Base-by-base conservation (phyloP, 2,113 vertebrate genomes). In the Pycnonotus jocosus region DNA sequence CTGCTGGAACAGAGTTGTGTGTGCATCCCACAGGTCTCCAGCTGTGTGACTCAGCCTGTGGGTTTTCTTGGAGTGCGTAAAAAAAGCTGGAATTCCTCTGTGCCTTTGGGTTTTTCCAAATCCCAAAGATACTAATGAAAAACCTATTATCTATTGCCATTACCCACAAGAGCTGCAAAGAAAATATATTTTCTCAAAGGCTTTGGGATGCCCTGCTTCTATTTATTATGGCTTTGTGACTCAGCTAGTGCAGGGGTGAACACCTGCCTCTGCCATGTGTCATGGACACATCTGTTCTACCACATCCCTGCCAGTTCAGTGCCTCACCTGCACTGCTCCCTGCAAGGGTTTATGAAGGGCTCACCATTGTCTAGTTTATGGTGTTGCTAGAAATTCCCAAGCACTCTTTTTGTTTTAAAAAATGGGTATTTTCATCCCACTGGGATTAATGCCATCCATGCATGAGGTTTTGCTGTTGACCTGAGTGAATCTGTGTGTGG, bases 331-430 rank as follows among this genome's bases (percentile, higher is more conserved):
- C 24, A 3, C 64, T 24, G 35, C 19, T 87, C 16, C 54, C 12
- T 12, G 5, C 19, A 30, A 45, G 47, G 37, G 47, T 71, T 48
- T 37, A 25, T 61, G 78, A 77, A 72, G 38, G 64, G 77, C 38
- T 83, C 37, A 72, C 80, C 69, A 33, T 65, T 91, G 84, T 70
- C 94, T 73, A n/a, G 30, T 79, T 76, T 60, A 64, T 71, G 37
- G 71, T n/a, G 4, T 74, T 93, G 90, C 79, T 85, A 57, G 83
- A 96, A 90, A 53, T 91, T 84, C 61, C 68, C 24, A 85, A 56
- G 53, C 22, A 58, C 50, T 77, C 47, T n/a, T 73, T 96, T 81
- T 16, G 7, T 61, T 82, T 47, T 3, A 15, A 76, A 53, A 91
- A 95, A 56, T 24, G 19, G 62, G 11, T 45, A 13, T 85, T 93